Evolutionary conservation across 2,888 invertebrate genomes (phyloP), one percentile per base, ranked within the genome.

Genomic region (Galeopsomyia nigrocyanea): DNA sequence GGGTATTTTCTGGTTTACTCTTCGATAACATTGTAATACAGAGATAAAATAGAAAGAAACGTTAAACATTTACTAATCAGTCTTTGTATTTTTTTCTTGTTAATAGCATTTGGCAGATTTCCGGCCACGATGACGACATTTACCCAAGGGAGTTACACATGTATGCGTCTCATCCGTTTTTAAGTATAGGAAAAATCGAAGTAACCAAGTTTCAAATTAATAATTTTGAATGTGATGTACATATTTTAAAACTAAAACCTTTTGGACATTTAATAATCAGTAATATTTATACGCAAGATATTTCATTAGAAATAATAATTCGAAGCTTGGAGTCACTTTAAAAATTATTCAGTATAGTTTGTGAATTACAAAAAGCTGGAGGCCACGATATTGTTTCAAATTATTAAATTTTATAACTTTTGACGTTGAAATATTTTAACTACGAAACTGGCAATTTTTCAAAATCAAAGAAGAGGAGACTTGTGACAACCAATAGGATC

Each of bases 121-220:
- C 95, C 95, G 67, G 88, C 91, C 75, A 94, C 93, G 86, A 93
- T 95, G 86, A 90, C 93, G 77, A 90, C 92, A 71, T 95, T 92
- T 88, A 94, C 94, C 78, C 94, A 95, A 87, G 95, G 95, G 86
- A 95, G 92, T 87, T 96, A 95, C 83, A 96, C 96, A 87, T 96
- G 96, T 96, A 92, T 88, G 92, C 89, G 88, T 82, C 79, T 82
- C 80, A 82, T 77, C 80, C 81, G 79, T 80, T 77, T 81, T 79
- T 82, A 80, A 85, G 83, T 86, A 84, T 84, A 77, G 76, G 77
- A 80, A 77, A 73, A 74, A 81, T 79, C 80, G 80, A 82, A 81
- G 78, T 77, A 79, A 75, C 77, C 64, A 82, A 83, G 78, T 76
- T 80, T 82, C 79, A 72, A 78, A 78, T 49, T 3, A 68, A 13